phyloP scores from a whole-genome alignment of 2,888 invertebrate genomes.

The Desoria tigrina region DNA sequence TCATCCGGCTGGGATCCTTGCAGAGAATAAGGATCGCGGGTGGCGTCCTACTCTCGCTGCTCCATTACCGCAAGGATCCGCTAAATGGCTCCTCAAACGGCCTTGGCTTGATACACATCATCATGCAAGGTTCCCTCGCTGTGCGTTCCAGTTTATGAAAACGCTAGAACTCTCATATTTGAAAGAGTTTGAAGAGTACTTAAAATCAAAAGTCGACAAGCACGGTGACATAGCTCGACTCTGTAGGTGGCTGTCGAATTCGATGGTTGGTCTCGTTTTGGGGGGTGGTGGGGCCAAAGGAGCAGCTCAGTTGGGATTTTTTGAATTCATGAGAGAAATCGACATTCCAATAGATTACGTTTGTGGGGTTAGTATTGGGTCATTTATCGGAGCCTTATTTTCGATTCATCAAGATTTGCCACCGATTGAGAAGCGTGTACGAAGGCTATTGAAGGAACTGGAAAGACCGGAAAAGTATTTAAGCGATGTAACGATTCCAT shows the following conservation, averaged over 20 bases:
- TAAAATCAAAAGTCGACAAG: constrained; percentile 20
- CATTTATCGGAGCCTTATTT: constrained; percentile 42
- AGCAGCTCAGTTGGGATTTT: constrained; percentile 32
- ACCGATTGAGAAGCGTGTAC: constrained; percentile 25
- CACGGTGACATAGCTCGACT: constrained; percentile 38
- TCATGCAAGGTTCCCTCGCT: constrained; percentile 33
- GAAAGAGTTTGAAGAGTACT: constrained; percentile 22
- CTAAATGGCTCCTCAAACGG: constrained; percentile 24
- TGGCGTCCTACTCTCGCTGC: background rate
- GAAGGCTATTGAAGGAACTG: constrained; percentile 30
- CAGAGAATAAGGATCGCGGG: background rate
- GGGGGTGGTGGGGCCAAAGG: constrained; percentile 48
- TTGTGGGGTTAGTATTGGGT: constrained; percentile 48
- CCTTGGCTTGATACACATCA: constrained; percentile 37
- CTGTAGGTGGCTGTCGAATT: constrained; percentile 36
- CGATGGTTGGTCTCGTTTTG: constrained; percentile 33
- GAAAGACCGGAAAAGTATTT: constrained; percentile 28
- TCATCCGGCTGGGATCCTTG: constrained; percentile 8
- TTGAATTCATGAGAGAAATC: constrained; percentile 26
- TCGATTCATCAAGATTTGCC: constrained; percentile 39
- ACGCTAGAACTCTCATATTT: background rate
- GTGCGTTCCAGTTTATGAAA: constrained; percentile 31
- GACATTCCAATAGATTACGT: constrained; percentile 47
- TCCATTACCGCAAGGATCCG: constrained; percentile 28
- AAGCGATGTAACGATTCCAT: constrained; percentile 40